Base-by-base conservation (phyloP, 2,797 vertebrate species). In the Choloepus didactylus region DNA sequence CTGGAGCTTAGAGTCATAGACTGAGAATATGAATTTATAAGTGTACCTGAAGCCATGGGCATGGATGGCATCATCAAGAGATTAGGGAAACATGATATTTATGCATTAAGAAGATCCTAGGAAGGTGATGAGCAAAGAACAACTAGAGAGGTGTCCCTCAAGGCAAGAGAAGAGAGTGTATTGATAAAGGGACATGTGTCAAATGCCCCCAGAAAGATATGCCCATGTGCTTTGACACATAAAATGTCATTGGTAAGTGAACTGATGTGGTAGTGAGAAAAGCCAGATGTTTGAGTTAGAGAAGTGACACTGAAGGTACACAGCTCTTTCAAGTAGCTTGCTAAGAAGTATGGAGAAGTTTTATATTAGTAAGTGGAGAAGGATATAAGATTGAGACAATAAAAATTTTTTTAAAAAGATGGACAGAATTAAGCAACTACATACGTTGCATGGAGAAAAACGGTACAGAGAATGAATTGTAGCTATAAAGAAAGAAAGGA, bases 101-200 rank as follows among this genome's bases (percentile, higher is more conserved):
- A 35, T 86, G 18, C 6, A 75, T 75, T 19, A 86, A 82, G 44
- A 92, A 44, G 27, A 69, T 60, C 10, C 31, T 84, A 59, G 62
- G 27, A 70, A 93, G 38, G 15, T 88, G 31, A 80, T 18, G 14
- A 90, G 66, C 76, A 70, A 62, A 66, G 6, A 92, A 64, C 8
- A 54, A 56, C 23, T 18, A 46, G n/a, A 38, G 4, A 69, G 0
- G 3, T 82, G 11, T 62, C 19, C 5, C 31, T 35, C 14, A 72
- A 77, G 38, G 35, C 60, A 96, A 87, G n/a, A 87, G 4, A 83
- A 76, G 27, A 92, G 2, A 84, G 14, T 7, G 81, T 81, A 89
- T 60, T 46, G 49, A 73, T 72, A 72, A 72, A 95, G 14, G 8
- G 35, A 86, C n/a, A 92, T 67, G 12, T 56, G 41, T 81, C 73